A percentile compares a stretch with the other conserved stretches of the same genome.
Conservation (phyloP, 2,888 invertebrate species). For the Chrysolina americana region DNA sequence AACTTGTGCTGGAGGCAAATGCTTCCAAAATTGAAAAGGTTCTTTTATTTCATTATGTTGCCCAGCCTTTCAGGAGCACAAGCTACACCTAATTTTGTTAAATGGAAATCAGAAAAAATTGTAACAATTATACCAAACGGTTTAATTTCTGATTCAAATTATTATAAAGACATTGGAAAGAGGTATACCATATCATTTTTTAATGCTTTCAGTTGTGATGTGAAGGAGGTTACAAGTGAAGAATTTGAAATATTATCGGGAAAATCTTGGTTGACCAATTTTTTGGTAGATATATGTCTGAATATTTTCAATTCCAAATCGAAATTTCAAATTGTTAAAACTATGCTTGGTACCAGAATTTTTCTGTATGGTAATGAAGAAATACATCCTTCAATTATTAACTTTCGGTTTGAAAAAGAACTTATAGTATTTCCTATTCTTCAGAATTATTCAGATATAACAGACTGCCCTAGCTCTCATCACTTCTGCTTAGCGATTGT, state of each 20-base stretch:
- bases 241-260: conserved; percentile 23
- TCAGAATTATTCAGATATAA: conserved; percentile 11
- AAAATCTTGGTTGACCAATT: conserved; percentile 8
- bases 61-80: conserved; percentile 1
- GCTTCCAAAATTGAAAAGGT: conserved; percentile 13
- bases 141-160: conserved; percentile 12
- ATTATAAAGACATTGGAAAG: conserved; percentile 21
- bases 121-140: conserved; percentile 23
- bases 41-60: conserved; percentile 22
- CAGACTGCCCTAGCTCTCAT: background rate
- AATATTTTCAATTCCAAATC: conserved; percentile 5
- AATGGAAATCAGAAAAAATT: conserved; percentile 14
- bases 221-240: conserved; percentile 9
- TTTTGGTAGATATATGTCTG: conserved; percentile 28
- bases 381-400: background rate
- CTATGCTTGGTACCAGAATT: conserved; percentile 14
- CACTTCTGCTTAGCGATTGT: conserved; percentile 30
- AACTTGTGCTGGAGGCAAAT: background rate
- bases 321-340: conserved; percentile 15
- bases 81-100: background rate
- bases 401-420: conserved; percentile 2
- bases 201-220: conserved; percentile 3
- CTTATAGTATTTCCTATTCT: conserved; percentile 21
- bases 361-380: background rate
- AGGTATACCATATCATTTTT: conserved; percentile 21